Evolutionary conservation across 2,113 vertebrate species (phyloP).

Genomic region (Psittacus erithacus): DNA sequence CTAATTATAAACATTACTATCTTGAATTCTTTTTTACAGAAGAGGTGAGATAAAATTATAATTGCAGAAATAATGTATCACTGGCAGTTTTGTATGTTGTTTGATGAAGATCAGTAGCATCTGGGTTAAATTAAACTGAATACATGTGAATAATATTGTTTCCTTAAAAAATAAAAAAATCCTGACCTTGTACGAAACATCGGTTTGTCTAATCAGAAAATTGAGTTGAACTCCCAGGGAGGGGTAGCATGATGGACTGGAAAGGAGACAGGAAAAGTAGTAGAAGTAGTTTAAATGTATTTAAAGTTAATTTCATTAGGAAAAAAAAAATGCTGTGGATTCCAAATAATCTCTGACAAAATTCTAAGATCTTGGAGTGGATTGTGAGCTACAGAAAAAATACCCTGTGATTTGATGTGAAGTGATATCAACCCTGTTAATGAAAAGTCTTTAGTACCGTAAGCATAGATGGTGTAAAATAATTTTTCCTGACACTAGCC

Average conservation of each 20-base stretch:
- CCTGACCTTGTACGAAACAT: neutral
- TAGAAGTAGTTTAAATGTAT: neutral
- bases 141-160: neutral
- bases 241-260: neutral
- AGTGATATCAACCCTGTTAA: neutral
- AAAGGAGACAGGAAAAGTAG: neutral
- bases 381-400: neutral
- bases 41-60: neutral
- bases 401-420: neutral
- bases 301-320: neutral
- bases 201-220: neutral
- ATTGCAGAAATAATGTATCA: neutral
- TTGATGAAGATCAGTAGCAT: neutral
- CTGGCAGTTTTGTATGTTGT: neutral
- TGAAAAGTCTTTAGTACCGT: neutral
- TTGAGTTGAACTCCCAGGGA: neutral
- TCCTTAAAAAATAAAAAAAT: neutral
- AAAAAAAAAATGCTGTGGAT: neutral
- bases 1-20: neutral
- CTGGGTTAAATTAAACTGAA: neutral
- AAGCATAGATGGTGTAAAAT: neutral
- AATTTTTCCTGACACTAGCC: neutral
- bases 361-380: neutral
- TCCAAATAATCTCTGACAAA: neutral
- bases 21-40: neutral